Evolutionary conservation across 2,888 invertebrate species (phyloP).

Genomic region (Morinoia aosen): DNA sequence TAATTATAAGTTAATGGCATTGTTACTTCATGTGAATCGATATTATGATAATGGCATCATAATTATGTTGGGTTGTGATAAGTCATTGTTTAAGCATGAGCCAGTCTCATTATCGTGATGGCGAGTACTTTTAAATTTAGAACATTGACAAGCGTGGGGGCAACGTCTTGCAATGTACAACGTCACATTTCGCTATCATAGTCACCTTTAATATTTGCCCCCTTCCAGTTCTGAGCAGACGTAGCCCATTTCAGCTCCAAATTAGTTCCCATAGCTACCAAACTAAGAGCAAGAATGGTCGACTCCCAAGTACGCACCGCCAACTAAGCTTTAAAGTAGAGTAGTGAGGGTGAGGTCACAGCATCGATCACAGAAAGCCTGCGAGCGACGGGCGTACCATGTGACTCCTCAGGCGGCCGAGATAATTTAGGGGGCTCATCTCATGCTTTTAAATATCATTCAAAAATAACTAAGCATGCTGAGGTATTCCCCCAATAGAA

Average conservation of each 20-base stretch:
- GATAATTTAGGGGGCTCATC: too few relatives aligned
- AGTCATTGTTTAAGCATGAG: background rate
- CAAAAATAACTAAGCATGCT: too few relatives aligned
- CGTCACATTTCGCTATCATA: background rate
- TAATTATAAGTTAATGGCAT: background rate
- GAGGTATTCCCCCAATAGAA: too few relatives aligned
- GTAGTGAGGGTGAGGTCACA: background rate
- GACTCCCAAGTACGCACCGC: background rate
- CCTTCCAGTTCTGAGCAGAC: background rate
- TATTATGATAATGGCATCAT: background rate
- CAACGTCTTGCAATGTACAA: background rate
- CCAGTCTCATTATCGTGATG: background rate
- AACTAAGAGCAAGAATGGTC: background rate
- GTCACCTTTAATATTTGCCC: background rate
- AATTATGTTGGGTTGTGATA: background rate
- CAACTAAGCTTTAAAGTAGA: background rate
- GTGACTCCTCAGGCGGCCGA: background rate
- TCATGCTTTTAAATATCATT: too few relatives aligned
- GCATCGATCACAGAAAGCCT: background rate
- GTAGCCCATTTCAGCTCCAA: background rate
- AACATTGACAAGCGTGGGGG: background rate
- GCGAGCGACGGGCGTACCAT: background rate
- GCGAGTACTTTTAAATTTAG: background rate
- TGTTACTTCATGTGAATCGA: background rate
- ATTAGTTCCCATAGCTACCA: background rate